phyloP scores from a whole-genome alignment of 2,888 invertebrate species.

The Bhutanitis thaidina region DNA sequence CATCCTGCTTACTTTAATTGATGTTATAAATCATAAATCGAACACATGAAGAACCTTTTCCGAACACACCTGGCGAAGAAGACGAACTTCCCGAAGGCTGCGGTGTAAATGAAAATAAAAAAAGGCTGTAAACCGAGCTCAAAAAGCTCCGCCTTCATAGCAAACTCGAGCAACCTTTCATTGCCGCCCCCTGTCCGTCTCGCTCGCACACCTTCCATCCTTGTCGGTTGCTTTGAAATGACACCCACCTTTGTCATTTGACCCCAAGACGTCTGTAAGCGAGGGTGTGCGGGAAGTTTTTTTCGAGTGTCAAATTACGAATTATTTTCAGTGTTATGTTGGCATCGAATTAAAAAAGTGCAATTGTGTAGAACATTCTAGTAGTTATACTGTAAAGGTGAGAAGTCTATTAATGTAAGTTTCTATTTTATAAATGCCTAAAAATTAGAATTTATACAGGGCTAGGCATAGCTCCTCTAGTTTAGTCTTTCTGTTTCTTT shows the following conservation, averaged over 20 bases:
- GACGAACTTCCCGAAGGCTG: background rate
- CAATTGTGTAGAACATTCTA: background rate
- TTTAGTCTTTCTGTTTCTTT: no score
- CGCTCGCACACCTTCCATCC: conserved; percentile 38
- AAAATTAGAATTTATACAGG: no score
- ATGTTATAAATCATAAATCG: no score
- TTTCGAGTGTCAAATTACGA: conserved; percentile 26
- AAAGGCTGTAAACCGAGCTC: conserved; percentile 4
- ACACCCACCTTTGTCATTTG: conserved; percentile 65
- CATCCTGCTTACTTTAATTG: no score
- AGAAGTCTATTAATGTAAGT: background rate
- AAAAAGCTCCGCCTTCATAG: conserved; percentile 18
- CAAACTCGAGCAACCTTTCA: conserved; percentile 7
- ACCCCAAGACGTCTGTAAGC: conserved; percentile 46
- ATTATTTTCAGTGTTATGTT: conserved; percentile 16
- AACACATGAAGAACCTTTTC: no score
- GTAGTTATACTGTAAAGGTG: conserved; percentile 1
- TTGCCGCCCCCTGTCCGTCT: conserved; percentile 47
- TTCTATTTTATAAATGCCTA: background rate
- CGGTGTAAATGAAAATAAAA: conserved; percentile 11
- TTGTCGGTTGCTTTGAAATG: conserved; percentile 55
- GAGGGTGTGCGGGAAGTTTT: conserved; percentile 56
- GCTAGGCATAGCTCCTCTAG: no score
- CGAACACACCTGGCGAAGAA: background rate
- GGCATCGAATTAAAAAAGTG: conserved; percentile 16